Conservation (phyloP, 2,113 vertebrate genomes). For the Entomyzon cyanotis region DNA sequence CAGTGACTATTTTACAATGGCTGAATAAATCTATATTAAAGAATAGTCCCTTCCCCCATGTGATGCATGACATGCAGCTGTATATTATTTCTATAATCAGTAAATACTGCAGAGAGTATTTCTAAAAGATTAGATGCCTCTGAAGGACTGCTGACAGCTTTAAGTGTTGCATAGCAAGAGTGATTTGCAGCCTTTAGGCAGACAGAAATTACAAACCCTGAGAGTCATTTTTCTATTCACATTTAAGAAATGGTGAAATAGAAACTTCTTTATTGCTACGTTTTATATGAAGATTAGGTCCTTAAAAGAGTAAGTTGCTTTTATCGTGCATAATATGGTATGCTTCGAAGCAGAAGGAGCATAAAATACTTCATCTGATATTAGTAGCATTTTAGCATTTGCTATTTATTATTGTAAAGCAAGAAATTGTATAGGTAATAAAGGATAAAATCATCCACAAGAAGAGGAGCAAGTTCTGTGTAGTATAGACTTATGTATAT, state of each 20-base stretch:
- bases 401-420: not conserved
- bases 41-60: not conserved
- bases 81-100: not conserved
- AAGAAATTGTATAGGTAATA: not conserved
- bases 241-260: not conserved
- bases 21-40: not conserved
- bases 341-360: not conserved
- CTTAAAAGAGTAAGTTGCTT: not conserved
- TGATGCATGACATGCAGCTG: not conserved
- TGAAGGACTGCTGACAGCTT: not conserved
- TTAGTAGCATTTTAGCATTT: not conserved
- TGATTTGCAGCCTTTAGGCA: not conserved
- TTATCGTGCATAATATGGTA: not conserved
- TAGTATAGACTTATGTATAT: accelerated
- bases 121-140: not conserved
- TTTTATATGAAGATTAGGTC: not conserved
- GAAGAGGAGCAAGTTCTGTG: not conserved
- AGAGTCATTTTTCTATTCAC: not conserved
- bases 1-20: not conserved
- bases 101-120: not conserved
- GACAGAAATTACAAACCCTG: not conserved
- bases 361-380: not conserved
- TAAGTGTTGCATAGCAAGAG: not conserved
- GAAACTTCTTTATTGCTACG: not conserved
- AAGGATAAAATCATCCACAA: not conserved